Percentiles rank a stretch among this genome's conserved stretches.
phyloP scores from a whole-genome alignment of 2,113 vertebrate genomes.

The Sturnira hondurensis region DNA sequence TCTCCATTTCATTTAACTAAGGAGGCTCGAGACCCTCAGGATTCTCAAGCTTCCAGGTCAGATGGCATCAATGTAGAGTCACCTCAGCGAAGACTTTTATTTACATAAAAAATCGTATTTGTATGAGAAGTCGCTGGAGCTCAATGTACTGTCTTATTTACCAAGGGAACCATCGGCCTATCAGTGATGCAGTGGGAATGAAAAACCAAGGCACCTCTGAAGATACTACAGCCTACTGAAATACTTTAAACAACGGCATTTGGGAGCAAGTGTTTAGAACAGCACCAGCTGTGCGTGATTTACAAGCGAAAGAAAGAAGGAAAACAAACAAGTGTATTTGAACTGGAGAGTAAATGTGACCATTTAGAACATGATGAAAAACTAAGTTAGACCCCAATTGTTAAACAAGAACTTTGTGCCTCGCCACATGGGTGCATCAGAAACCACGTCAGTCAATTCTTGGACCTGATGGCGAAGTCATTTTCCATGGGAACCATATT shows the following conservation, averaged over 20 bases:
- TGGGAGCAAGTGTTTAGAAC: not conserved
- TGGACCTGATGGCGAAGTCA: not conserved
- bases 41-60: not conserved
- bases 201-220: constrained; percentile 47
- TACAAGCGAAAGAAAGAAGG: not conserved
- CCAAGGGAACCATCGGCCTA: constrained; percentile 45
- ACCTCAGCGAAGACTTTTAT: constrained; percentile 38
- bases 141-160: constrained; percentile 52
- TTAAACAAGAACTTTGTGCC: constrained; percentile 11
- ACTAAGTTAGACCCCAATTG: not conserved
- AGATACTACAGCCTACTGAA: constrained; percentile 49
- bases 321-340: not conserved
- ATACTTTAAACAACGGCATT: constrained; percentile 31
- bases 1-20: not conserved
- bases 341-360: not conserved
- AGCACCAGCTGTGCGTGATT: not conserved
- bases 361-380: constrained; percentile 13
- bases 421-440: not conserved
- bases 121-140: not conserved
- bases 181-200: constrained; percentile 43
- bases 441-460: not conserved
- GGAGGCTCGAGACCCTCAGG: not conserved
- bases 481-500: constrained; percentile 4
- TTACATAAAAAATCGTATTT: constrained; percentile 54
- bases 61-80: not conserved